Evolutionary conservation across 2,888 invertebrate genomes (phyloP).

Genomic region (Sminthurides aquaticus): DNA sequence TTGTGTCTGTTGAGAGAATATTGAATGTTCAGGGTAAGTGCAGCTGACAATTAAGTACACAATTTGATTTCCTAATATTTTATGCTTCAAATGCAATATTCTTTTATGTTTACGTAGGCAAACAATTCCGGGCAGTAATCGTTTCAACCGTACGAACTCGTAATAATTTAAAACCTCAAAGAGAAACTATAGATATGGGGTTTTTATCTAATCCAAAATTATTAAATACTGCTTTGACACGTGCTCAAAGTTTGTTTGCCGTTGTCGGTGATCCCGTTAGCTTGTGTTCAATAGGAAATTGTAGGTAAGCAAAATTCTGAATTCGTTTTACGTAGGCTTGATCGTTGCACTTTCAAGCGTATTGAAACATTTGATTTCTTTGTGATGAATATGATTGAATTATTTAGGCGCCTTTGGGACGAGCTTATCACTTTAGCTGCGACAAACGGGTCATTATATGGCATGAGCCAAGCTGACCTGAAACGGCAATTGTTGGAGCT

Average conservation of each 20-base stretch:
- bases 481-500: conserved; percentile 18
- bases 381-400: conserved; percentile 9
- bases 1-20: conserved; percentile 71
- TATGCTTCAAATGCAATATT: neutral
- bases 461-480: conserved; percentile 61
- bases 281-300: conserved; percentile 68
- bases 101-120: conserved; percentile 48
- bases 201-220: conserved; percentile 73
- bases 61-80: neutral
- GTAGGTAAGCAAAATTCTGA: conserved; percentile 50
- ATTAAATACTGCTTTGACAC: conserved; percentile 70
- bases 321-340: too few relatives aligned
- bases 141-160: conserved; percentile 69
- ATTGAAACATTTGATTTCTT: neutral
- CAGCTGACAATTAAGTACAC: too few relatives aligned
- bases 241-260: conserved; percentile 72
- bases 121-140: conserved; percentile 73
- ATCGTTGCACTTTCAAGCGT: neutral
- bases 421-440: conserved; percentile 64
- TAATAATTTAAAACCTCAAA: conserved; percentile 5
- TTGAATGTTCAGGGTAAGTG: conserved; percentile 69
- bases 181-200: conserved; percentile 62
- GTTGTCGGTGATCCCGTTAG: conserved; percentile 78
- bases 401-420: conserved; percentile 65
- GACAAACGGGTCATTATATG: conserved; percentile 61